phyloP scores from a whole-genome alignment of 2,888 invertebrate species.

The Phania funesta region DNA sequence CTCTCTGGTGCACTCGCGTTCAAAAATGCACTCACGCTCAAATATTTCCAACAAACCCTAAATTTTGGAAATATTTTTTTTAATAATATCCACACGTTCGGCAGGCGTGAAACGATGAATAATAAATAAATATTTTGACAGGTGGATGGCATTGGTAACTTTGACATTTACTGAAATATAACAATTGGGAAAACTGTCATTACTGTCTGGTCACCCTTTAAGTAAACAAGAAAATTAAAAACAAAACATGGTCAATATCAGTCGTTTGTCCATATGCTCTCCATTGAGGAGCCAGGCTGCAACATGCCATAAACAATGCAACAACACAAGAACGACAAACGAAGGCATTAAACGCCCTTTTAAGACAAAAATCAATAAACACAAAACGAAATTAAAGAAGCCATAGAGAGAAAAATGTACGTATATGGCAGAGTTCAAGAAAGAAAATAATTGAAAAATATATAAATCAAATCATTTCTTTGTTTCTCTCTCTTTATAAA shows the following conservation, averaged over 20 bases:
- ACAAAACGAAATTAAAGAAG: constrained; percentile 8
- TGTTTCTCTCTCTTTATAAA: constrained; percentile 1
- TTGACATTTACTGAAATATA: no score
- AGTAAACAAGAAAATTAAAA: constrained; percentile 4
- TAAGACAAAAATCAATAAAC: constrained; percentile 50
- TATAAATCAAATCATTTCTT: constrained; percentile 43
- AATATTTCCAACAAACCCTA: no score
- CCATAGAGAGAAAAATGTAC: constrained; percentile 19
- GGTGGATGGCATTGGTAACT: no score
- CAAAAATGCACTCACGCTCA: no score
- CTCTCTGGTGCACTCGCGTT: no score
- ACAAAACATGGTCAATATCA: constrained; percentile 34
- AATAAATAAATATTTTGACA: no score
- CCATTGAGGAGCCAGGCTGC: constrained; percentile 25
- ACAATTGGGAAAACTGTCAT: no score
- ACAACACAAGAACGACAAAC: constrained; percentile 15
- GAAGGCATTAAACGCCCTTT: constrained; percentile 12
- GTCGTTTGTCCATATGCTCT: neutral
- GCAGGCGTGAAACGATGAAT: no score
- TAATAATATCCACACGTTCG: no score
- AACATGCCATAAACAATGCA: constrained; percentile 8
- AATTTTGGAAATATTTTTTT: neutral
- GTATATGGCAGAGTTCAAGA: neutral
- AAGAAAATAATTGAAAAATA: constrained; percentile 43
- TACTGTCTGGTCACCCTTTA: neutral